Base-by-base conservation (phyloP, 2,888 invertebrate species). In the Oegoconia quadripuncta region DNA sequence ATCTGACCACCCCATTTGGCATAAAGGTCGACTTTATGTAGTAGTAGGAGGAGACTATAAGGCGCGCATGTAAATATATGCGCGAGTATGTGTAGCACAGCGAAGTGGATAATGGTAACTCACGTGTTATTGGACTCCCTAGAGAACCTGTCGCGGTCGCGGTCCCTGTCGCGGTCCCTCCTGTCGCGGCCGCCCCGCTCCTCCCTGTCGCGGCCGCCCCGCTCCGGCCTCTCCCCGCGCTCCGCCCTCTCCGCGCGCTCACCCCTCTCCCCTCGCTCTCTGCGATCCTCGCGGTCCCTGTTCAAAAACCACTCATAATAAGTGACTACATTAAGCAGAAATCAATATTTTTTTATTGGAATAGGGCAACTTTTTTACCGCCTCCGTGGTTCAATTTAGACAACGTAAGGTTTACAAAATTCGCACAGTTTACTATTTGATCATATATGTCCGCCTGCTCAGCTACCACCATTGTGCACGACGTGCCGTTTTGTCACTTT, bases 81-180 rank as follows among this genome's bases (percentile, higher is more conserved):
- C n/a, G n/a, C n/a, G n/a, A n/a, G n/a, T n/a, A n/a, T n/a, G n/a
- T n/a, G n/a, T n/a, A n/a, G n/a, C n/a, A n/a, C n/a, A n/a, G 18
- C 7, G 4, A 7, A 3, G 7, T 18, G 7, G 15, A 17, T 16
- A 22, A 14, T 4, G 1, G 20, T n/a, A 5, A 39, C 44, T 55
- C 44, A 67, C 62, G 58, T 52, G 38, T 59, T 71, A 39, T 64
- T 62, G 34, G 47, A 64, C 20, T 75, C 74, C 36, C 72, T 63
- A 12, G 61, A 52, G 9, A 64, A 45, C 35, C 64, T 42, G 36
- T 60, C 65, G 6, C 61, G 41, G 35, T 56, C 61, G 6, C 57
- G 44, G 35, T 59, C 64, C 27, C 64, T 48, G 29, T 49, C 64
- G 37, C 76, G 39, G 26, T 35, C 48, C 1, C 41, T 27, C 16